Percentiles rank a stretch among this genome's conserved stretches.
These are phyloP conservation scores for Neolamprologus fasciatus DNA, from an alignment of 2,113 vertebrate species.

Conservation along the genomic window DNA sequence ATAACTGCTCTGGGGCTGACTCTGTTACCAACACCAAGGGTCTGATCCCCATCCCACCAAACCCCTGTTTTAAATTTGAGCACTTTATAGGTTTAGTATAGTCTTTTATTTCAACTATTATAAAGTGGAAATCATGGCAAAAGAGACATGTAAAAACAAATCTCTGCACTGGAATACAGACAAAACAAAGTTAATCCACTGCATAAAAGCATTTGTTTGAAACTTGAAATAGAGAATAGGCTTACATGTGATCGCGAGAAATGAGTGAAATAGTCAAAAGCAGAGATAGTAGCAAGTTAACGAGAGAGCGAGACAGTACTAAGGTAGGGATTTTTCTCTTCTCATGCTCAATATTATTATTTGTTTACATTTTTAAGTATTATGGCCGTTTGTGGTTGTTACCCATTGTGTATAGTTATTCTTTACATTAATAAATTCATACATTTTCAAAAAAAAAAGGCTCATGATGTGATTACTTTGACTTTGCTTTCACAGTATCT, in stretches of 20 bases:
- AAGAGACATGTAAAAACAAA: neutral
- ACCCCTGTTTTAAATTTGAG: slow-evolving; percentile 5
- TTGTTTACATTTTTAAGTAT: slow-evolving; percentile 80
- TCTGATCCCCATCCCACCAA: neutral
- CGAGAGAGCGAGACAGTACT: slow-evolving; percentile 4
- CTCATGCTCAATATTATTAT: slow-evolving; percentile 65
- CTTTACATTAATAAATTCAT: slow-evolving; percentile 57
- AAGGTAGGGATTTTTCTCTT: slow-evolving; percentile 71
- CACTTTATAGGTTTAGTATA: slow-evolving; percentile 42
- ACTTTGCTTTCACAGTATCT: neutral
- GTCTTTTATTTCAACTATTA: neutral
- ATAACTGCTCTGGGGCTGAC: neutral
- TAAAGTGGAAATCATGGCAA: neutral
- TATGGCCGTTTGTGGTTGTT: slow-evolving; percentile 69
- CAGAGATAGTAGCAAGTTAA: neutral
- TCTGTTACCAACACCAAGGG: neutral
- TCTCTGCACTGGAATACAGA: slow-evolving; percentile 19
- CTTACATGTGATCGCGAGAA: neutral
- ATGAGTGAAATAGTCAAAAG: neutral
- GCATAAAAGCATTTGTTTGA: neutral
- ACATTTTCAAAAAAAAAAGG: slow-evolving; percentile 27
- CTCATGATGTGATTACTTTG: neutral
- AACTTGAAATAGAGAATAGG: slow-evolving; percentile 9
- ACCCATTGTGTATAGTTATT: slow-evolving; percentile 61
- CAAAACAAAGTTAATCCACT: neutral